Conservation (phyloP, 1,140 invertebrate species). For the Scaptomyza pallida region DNA sequence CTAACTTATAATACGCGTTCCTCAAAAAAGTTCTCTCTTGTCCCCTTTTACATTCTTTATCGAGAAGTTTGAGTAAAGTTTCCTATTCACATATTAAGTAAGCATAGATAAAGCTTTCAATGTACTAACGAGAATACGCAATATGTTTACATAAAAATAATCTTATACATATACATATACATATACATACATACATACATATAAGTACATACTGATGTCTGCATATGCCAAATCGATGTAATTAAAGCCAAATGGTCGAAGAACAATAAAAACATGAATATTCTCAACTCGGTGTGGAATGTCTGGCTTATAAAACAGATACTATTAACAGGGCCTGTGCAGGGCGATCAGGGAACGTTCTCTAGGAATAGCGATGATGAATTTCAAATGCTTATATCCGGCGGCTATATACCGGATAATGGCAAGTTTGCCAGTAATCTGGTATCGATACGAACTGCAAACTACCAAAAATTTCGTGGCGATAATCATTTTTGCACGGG, state of each 20-base stretch:
- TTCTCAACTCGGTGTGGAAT: background rate
- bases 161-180: too few species aligned
- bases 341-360: constrained; percentile 25
- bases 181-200: too few species aligned
- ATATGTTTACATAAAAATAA: too few species aligned
- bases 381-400: constrained; percentile 58
- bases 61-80: too few species aligned
- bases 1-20: too few species aligned
- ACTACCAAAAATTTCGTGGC: constrained; percentile 28
- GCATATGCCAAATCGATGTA: constrained; percentile 1
- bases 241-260: constrained; percentile 23
- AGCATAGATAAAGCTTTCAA: too few species aligned
- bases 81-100: too few species aligned
- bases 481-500: constrained; percentile 68
- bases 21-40: too few species aligned
- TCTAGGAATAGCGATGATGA: constrained; percentile 37
- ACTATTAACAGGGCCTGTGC: background rate
- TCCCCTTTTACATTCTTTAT: too few species aligned
- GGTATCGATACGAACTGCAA: constrained; percentile 55
- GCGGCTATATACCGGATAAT: constrained; percentile 28
- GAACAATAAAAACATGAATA: constrained; percentile 28
- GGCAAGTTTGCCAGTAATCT: constrained; percentile 26
- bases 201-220: too few species aligned
- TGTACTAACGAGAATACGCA: too few species aligned
- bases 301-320: background rate